A percentile compares a stretch with the other conserved stretches of the same genome.
Evolutionary conservation across 2,113 vertebrate genomes (phyloP).

Genomic region (Lates calcarifer): DNA sequence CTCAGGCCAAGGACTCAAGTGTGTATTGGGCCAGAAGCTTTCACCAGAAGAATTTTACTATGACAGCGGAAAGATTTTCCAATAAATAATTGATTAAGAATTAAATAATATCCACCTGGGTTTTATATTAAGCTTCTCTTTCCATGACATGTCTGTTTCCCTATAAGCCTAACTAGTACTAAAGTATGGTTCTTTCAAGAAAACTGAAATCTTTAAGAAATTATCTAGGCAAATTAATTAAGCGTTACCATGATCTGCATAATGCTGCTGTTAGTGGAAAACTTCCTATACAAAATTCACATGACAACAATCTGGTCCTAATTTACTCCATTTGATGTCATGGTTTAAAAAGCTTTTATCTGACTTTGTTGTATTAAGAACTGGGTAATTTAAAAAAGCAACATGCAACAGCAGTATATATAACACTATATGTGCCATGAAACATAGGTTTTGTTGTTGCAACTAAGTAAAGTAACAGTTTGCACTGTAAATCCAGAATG

Average conservation of each 20-base stretch:
- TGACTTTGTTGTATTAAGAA: not conserved
- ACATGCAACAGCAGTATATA: not conserved
- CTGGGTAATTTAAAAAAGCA: not conserved
- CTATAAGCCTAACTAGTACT: too few species aligned
- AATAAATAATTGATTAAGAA: too few species aligned
- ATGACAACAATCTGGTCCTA: not conserved
- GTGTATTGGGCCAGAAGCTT: too few species aligned
- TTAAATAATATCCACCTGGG: too few species aligned
- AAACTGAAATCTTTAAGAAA: not conserved
- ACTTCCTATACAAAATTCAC: not conserved
- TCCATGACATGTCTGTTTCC: too few species aligned
- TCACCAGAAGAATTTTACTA: too few species aligned
- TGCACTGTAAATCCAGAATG: not conserved
- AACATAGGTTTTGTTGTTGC: not conserved
- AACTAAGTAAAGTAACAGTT: not conserved
- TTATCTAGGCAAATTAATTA: not conserved
- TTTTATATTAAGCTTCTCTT: too few species aligned
- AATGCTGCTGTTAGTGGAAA: not conserved
- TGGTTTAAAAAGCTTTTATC: not conserved
- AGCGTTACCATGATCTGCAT: not conserved
- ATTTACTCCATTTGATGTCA: not conserved
- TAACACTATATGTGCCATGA: not conserved
- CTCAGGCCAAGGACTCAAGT: too few species aligned
- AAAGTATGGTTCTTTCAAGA: too few species aligned
- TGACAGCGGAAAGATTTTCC: too few species aligned